These are phyloP conservation scores for Clarias batrachus DNA, from an alignment of 2,113 vertebrate genomes.

Conservation along the genomic window DNA sequence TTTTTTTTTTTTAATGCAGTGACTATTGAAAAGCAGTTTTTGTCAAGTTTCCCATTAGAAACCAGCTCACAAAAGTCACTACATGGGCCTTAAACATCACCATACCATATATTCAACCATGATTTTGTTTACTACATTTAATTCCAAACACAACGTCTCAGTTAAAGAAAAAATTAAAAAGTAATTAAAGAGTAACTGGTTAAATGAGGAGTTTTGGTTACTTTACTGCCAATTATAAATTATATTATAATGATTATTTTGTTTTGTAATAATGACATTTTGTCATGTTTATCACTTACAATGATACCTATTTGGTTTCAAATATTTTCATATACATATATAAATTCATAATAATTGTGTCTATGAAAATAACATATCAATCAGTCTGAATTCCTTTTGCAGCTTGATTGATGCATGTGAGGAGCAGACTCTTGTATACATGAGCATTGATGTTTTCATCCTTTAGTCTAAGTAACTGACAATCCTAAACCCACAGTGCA, in stretches of 20 bases:
- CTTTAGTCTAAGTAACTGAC: not conserved
- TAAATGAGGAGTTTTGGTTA: not conserved
- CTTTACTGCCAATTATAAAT: not conserved
- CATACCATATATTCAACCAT: not conserved
- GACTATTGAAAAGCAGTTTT: not conserved
- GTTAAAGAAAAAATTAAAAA: not conserved
- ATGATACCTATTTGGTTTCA: not conserved
- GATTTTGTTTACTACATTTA: not conserved
- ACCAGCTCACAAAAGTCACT: not conserved
- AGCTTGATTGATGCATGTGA: not conserved
- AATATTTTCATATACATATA: not conserved
- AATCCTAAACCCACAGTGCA: not conserved
- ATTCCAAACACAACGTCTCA: not conserved
- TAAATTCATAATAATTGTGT: not conserved
- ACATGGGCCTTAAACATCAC: not conserved
- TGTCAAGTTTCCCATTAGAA: not conserved
- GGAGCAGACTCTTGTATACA: not conserved
- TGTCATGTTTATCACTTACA: not conserved
- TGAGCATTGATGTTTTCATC: not conserved
- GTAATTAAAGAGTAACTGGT: not conserved
- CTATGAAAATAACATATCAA: not conserved
- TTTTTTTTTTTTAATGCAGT: not conserved
- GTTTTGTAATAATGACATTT: not conserved
- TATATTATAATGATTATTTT: not conserved
- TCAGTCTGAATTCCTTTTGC: not conserved